Evolutionary conservation across 2,888 invertebrate genomes (phyloP).

Genomic region (Heliconius erato): DNA sequence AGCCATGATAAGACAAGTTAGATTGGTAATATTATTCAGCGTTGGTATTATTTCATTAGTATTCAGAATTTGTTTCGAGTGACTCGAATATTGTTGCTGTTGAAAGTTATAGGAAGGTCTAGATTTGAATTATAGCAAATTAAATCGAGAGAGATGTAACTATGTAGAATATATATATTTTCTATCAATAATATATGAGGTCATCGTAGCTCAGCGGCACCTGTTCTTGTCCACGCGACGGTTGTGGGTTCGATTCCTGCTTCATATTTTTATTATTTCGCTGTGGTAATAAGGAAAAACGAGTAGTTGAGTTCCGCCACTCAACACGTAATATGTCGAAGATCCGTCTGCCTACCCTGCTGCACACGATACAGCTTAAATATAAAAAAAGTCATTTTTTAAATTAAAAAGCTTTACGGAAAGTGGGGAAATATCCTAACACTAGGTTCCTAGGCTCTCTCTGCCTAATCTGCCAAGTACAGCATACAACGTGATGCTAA

Average conservation of each 20-base stretch:
- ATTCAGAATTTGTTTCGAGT: slow-evolving; percentile 20
- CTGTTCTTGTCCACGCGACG: too few species aligned
- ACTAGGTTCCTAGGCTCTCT: too few species aligned
- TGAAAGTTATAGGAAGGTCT: not conserved
- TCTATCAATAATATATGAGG: too few species aligned
- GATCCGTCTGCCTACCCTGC: too few species aligned
- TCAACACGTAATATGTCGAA: not conserved
- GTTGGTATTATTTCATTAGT: slow-evolving; percentile 14
- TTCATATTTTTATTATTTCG: not conserved
- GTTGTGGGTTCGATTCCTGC: too few species aligned
- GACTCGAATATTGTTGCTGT: not conserved
- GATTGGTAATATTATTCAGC: slow-evolving; percentile 20
- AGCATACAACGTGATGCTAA: too few species aligned
- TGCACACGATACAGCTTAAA: too few species aligned
- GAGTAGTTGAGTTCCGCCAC: not conserved
- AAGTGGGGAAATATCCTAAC: too few species aligned
- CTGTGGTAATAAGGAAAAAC: not conserved
- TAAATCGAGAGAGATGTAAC: not conserved
- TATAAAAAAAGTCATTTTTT: too few species aligned
- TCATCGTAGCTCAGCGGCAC: too few species aligned
- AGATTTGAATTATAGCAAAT: not conserved
- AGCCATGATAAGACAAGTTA: slow-evolving; percentile 17
- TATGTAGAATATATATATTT: not conserved
- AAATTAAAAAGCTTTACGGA: too few species aligned
- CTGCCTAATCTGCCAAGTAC: too few species aligned